Conservation (phyloP, 2,888 invertebrate genomes). For the Hypsopygia costalis region DNA sequence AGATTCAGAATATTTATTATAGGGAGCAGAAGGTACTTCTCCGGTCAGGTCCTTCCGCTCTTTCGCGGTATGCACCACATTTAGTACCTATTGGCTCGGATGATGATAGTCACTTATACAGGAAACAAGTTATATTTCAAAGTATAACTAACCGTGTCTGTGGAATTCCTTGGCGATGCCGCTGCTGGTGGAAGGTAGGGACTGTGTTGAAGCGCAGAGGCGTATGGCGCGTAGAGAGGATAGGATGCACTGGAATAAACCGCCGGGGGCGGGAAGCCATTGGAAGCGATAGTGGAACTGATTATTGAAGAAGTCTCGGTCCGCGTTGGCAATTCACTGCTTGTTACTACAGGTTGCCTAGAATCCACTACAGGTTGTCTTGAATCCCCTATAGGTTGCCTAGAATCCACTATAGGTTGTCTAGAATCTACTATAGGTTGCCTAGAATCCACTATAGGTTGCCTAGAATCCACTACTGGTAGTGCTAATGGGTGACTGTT, state of each 20-base stretch:
- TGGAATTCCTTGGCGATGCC: conserved; percentile 82
- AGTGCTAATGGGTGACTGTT: conserved; percentile 57
- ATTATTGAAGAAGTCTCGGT: conserved; percentile 57
- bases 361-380: conserved; percentile 59
- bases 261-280: conserved; percentile 83
- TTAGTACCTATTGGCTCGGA: too few relatives aligned
- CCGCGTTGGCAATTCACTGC: conserved; percentile 73
- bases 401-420: conserved; percentile 58
- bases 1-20: too few relatives aligned
- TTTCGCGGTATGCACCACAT: too few relatives aligned
- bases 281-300: conserved; percentile 85
- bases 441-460: conserved; percentile 51
- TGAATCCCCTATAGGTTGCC: conserved; percentile 61
- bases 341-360: conserved; percentile 54
- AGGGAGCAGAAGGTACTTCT: too few relatives aligned
- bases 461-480: conserved; percentile 61
- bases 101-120: too few relatives aligned
- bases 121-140: conserved; percentile 23
- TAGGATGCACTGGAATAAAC: conserved; percentile 82
- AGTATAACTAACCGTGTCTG: conserved; percentile 64
- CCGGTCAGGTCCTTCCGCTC: too few relatives aligned
- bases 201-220: conserved; percentile 85
- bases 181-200: conserved; percentile 85
- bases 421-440: conserved; percentile 62
- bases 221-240: conserved; percentile 90